Evolutionary conservation across 92 coral and sea anemone genomes (phyloP).

Genomic region (Scolanthus callimorphus): DNA sequence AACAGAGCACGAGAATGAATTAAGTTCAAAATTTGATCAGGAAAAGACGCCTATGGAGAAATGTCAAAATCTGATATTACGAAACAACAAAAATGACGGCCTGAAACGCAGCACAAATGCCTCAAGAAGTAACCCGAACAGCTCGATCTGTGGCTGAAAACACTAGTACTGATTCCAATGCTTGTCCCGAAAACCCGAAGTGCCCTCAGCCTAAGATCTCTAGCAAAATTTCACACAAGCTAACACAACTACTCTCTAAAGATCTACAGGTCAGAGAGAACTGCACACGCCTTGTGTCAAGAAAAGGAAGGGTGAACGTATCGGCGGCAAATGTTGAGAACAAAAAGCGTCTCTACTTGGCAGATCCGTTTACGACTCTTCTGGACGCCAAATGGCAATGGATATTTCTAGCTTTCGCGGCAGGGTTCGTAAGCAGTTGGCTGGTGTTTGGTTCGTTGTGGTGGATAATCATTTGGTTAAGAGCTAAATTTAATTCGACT

Average conservation of each 20-base stretch:
- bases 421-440: constrained; percentile 88
- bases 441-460: constrained; percentile 78
- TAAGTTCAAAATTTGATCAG: too few species aligned
- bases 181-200: too few species aligned
- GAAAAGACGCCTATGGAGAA: too few species aligned
- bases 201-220: constrained; percentile 20
- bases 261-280: constrained; percentile 17
- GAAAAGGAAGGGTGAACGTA: constrained; percentile 61
- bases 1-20: too few species aligned
- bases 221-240: constrained; percentile 13
- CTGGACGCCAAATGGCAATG: constrained; percentile 90
- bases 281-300: constrained; percentile 61
- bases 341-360: constrained; percentile 58
- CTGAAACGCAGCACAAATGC: too few species aligned
- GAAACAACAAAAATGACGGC: too few species aligned
- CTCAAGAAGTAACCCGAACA: too few species aligned
- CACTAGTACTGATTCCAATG: too few species aligned
- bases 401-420: constrained; percentile 61
- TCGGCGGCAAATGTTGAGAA: constrained; percentile 66
- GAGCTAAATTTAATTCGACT: constrained; percentile 31
- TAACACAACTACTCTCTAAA: constrained; percentile 29
- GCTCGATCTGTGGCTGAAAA: too few species aligned
- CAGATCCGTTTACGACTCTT: constrained; percentile 83
- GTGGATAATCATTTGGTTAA: constrained; percentile 66
- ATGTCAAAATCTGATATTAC: too few species aligned